phyloP scores from a whole-genome alignment of 1,140 invertebrate genomes.

The Hyles vespertilio region DNA sequence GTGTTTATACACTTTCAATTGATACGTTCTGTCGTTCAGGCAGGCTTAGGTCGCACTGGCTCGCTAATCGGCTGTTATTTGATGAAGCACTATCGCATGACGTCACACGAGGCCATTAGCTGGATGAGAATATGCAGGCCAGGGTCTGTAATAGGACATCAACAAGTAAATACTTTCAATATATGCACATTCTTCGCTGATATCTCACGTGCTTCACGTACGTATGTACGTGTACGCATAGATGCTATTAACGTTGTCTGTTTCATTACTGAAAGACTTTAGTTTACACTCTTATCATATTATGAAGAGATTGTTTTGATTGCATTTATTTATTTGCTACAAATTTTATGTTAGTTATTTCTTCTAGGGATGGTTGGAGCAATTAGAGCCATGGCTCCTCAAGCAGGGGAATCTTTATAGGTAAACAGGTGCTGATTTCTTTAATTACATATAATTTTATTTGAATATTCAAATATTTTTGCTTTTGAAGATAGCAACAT shows the following conservation, averaged over 20 bases:
- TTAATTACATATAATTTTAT: neutral
- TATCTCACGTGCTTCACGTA: too few relatives aligned
- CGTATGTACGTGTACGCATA: too few relatives aligned
- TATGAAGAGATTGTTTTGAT: too few relatives aligned
- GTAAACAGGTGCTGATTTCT: slow-evolving; percentile 44
- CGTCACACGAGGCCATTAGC: slow-evolving; percentile 94
- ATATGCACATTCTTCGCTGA: too few relatives aligned
- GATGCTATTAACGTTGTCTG: too few relatives aligned
- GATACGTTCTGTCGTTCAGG: slow-evolving; percentile 76
- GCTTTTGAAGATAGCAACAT: too few relatives aligned
- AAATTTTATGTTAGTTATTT: too few relatives aligned
- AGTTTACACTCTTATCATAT: too few relatives aligned
- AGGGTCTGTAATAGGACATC: slow-evolving; percentile 97
- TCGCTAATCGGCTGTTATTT: slow-evolving; percentile 97
- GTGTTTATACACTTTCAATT: slow-evolving; percentile 16
- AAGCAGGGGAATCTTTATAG: slow-evolving; percentile 66
- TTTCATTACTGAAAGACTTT: too few relatives aligned
- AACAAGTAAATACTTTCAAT: slow-evolving; percentile 79
- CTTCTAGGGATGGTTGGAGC: slow-evolving; percentile 55
- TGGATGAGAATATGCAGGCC: slow-evolving; percentile 98
- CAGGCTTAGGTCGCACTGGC: slow-evolving; percentile 97
- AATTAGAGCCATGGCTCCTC: slow-evolving; percentile 59
- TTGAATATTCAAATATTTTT: too few relatives aligned
- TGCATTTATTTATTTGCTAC: too few relatives aligned
- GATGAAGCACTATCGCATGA: slow-evolving; percentile 98